Evolutionary conservation across 2,888 invertebrate genomes (phyloP), one percentile per base, ranked within the genome.

Genomic region (Stegana nigrithorax): DNA sequence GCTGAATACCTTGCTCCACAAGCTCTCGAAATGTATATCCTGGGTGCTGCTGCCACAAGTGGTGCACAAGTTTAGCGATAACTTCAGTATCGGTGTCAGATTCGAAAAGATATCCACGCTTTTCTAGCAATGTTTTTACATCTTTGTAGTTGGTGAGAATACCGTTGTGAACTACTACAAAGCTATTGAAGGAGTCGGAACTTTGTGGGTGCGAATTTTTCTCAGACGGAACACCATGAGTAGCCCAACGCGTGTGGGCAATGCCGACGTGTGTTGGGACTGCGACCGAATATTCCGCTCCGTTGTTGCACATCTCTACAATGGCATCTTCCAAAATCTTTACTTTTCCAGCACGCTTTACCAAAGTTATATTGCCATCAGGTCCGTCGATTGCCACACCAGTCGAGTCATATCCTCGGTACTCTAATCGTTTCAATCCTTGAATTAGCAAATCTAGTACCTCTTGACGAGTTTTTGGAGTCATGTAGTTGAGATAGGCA

Each of bases 161-260:
- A 59, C 96, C 96, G 86, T 96, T 96, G 85, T 96, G 96, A 53
- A 96, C 95, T 29, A 95, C 94, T 61, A 96, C 92, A 82, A 96
- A 96, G 32, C 92, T 90, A 80, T 97, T 93, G 53, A 89, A 87
- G 7, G 86, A 87, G 78, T 95, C 96, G 1, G 97, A 97, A 61
- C 98, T 90, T 81, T 98, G 98, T 1, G 99, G 99, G 87, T 99
- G 99, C 58, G 97, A 93, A 87, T 99, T 99, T 53, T 93, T 86
- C 69, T 93, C 92, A 67, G 91, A 94, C 10, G 99, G 99, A 58
- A 94, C 93, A 70, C 99, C 99, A 81, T 99, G 99, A 10, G 99
- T 99, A 0, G 99, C 99, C 99, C 99, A 99, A 78, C 99, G 93
- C 0, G 99, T 99, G 84, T 99, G 99, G 27, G 98, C 97, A 78